These are phyloP conservation scores for Cheilosia vulpina DNA, from an alignment of 2,888 invertebrate species.

Conservation along the genomic window DNA sequence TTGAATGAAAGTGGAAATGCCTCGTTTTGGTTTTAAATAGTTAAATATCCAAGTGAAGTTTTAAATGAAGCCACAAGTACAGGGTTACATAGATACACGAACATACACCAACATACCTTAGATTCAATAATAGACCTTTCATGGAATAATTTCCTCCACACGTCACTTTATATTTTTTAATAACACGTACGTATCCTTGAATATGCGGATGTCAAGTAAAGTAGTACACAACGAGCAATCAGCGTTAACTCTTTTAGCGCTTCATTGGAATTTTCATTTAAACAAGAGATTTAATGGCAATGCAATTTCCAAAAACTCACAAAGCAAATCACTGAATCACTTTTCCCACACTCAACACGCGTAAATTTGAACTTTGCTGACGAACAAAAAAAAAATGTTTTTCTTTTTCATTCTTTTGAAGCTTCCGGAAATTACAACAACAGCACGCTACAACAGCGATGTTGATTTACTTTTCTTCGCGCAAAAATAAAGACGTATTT, in stretches of 20 bases:
- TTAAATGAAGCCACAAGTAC: no score
- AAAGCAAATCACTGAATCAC: conserved; percentile 26
- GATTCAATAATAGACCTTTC: no score
- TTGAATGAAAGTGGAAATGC: neutral
- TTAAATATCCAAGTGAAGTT: neutral
- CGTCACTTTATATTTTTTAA: no score
- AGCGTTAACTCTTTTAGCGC: neutral
- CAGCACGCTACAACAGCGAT: neutral
- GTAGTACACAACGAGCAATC: neutral
- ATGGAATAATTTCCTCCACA: no score
- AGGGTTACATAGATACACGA: no score
- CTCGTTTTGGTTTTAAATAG: neutral
- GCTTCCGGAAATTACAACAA: conserved; percentile 45
- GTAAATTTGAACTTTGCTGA: conserved; percentile 10
- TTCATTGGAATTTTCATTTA: neutral
- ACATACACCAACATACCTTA: no score
- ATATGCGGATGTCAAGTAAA: no score
- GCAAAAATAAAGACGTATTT: conserved; percentile 7
- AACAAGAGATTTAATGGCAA: neutral
- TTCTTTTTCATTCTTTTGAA: neutral
- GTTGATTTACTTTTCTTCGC: conserved; percentile 42
- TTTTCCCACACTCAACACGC: conserved; percentile 5
- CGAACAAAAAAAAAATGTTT: neutral
- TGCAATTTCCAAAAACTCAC: neutral
- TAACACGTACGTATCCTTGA: no score